Evolutionary conservation across 1,140 invertebrate species (phyloP), one percentile per base, ranked within the genome.

Genomic region (Drosophila triauraria): DNA sequence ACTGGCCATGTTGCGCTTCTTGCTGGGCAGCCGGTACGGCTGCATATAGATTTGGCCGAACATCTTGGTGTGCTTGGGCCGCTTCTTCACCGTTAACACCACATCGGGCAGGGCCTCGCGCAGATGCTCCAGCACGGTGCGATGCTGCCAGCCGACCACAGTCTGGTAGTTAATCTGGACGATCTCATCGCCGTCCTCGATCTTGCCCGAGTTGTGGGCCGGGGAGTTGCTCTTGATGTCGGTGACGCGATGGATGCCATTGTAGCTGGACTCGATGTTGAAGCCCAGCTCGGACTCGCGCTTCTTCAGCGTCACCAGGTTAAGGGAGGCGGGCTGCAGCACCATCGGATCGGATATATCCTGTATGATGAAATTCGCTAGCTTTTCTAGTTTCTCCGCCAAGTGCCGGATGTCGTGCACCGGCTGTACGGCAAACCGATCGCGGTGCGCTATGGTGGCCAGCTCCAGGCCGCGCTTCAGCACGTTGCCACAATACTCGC

Each of bases 111-210:
- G 95, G 69, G 96, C 96, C 81, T 97, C 97, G 77, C 95, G 95
- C 82, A 98, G 95, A 23, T 96, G 93, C 65, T 95, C 94, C 48
- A 97, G 94, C n/a, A 98, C 95, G 80, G 96, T 96, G 85, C 97
- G 96, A 42, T 95, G 93, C 78, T 97, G 96, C 97, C 97, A 98
- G 1, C 97, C 97, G 75, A 97, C 97, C 17, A 98, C 97, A n/a
- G 97, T 98, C 92, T 98, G 97, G 93, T 97, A 97, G 93, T 98
- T 98, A 12, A 98, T 96, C 94, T 97, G 97, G 23, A 98, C 96
- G 68, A 99, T 97, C 94, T 99, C 98, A 93, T 99, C 98, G 2
- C 97, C 97, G 84, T 97, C 96, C 93, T 98, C 97, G 88, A 98
- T 97, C 94, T 98, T 97, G 2, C 96, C 97, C 91, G 96, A 97